phyloP scores from a whole-genome alignment of 2,113 vertebrate species.

The Psophia crepitans region DNA sequence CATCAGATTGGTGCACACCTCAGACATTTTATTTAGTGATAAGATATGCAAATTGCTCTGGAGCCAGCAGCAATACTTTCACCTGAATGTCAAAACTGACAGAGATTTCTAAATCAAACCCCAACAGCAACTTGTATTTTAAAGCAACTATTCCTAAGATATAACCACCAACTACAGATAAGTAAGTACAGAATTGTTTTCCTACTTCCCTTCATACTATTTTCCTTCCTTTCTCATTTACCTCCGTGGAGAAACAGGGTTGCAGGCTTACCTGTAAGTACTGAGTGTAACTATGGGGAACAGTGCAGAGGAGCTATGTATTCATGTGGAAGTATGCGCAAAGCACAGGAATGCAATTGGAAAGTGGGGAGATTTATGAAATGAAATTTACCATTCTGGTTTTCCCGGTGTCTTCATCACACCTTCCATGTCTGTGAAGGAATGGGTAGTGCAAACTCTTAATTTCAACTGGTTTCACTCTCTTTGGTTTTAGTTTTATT shows the following conservation, averaged over 20 bases:
- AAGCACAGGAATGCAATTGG: neutral
- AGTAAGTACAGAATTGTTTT: constrained; percentile 25
- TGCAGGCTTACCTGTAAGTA: neutral
- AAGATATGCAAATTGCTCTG: constrained; percentile 73
- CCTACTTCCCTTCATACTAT: neutral
- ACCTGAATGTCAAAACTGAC: constrained; percentile 72
- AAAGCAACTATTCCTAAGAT: constrained; percentile 21
- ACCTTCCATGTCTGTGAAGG: constrained; percentile 7
- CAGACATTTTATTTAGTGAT: constrained; percentile 67
- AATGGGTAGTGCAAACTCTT: constrained; percentile 19
- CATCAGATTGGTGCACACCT: constrained; percentile 66
- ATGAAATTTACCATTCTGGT: neutral
- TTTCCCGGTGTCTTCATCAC: neutral
- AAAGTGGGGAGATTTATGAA: neutral
- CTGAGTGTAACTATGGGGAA: neutral
- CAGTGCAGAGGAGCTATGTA: neutral
- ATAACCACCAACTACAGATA: neutral
- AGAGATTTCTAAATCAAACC: constrained; percentile 68
- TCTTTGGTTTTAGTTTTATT: constrained; percentile 54
- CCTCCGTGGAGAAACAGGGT: neutral
- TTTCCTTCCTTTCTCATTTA: neutral
- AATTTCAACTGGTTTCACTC: constrained; percentile 49
- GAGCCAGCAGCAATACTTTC: constrained; percentile 67
- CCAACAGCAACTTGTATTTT: constrained; percentile 29
- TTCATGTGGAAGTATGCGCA: neutral